Evolutionary conservation across 2,113 vertebrate species (phyloP).

Genomic region (Catagonus wagneri): DNA sequence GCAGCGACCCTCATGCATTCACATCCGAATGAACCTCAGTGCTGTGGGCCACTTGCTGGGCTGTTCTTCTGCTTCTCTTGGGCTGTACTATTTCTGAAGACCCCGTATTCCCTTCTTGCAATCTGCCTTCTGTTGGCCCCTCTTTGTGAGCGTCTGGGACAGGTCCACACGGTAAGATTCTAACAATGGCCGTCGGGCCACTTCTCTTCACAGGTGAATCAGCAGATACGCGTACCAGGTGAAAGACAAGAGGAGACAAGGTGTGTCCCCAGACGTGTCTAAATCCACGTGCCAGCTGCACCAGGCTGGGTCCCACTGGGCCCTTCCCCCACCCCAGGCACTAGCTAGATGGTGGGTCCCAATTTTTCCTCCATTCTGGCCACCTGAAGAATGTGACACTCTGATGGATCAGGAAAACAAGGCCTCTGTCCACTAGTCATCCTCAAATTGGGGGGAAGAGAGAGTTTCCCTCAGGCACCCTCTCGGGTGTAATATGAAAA

Average conservation of each 20-base stretch:
- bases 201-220: background rate
- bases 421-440: background rate
- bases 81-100: background rate
- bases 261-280: background rate
- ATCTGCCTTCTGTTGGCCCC: background rate
- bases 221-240: accelerated
- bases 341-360: background rate
- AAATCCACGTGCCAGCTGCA: background rate
- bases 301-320: background rate
- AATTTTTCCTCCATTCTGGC: background rate
- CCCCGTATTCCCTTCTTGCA: background rate
- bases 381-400: too few relatives aligned
- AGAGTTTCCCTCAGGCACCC: background rate
- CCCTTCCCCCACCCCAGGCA: too few relatives aligned
- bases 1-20: background rate
- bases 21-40: background rate
- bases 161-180: background rate
- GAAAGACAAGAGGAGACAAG: background rate
- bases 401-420: background rate
- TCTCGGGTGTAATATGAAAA: background rate
- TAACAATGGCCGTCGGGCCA: background rate
- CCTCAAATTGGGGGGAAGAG: background rate
- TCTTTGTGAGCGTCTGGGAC: background rate
- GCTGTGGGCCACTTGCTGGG: too few relatives aligned
- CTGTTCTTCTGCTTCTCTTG: background rate